Percentiles rank a stretch among this genome's conserved stretches.
These are phyloP conservation scores for Syndactyla subalaris DNA, from an alignment of 2,797 vertebrate genomes.

Conservation along the genomic window DNA sequence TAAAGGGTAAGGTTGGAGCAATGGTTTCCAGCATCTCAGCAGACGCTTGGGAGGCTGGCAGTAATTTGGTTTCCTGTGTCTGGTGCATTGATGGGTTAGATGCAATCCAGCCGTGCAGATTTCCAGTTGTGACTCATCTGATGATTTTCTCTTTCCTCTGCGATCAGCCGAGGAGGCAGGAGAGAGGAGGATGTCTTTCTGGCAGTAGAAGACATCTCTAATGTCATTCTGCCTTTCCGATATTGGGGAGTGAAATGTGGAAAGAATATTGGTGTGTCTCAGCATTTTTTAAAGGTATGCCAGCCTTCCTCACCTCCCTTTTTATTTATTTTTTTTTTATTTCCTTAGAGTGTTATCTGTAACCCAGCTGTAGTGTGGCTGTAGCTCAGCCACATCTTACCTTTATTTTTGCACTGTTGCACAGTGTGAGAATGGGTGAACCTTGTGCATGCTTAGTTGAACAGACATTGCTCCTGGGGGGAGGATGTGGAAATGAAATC, in stretches of 20 bases:
- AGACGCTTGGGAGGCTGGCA: neutral
- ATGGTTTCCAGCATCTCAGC: fast-evolving
- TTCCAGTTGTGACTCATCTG: constrained; percentile 8
- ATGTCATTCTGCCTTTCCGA: neutral
- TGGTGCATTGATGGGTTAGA: neutral
- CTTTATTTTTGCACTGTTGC: neutral
- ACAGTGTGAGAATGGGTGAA: neutral
- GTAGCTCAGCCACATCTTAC: neutral
- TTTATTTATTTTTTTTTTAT: neutral
- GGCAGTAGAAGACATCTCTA: neutral
- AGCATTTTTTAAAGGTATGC: neutral
- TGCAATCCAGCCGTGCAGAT: neutral
- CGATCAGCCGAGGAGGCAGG: neutral
- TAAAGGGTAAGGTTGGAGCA: fast-evolving
- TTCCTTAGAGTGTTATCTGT: neutral
- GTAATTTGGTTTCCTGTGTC: neutral
- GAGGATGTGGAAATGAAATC: neutral
- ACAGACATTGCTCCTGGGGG: neutral
- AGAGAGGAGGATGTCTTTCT: neutral
- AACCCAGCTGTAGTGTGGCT: neutral
- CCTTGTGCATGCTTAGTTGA: neutral
- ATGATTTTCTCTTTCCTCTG: neutral
- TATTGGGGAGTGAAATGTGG: neutral
- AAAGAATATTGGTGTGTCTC: neutral
- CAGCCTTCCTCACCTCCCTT: neutral